Conservation (phyloP, 2,888 invertebrate genomes). For the Ochropleura plecta region DNA sequence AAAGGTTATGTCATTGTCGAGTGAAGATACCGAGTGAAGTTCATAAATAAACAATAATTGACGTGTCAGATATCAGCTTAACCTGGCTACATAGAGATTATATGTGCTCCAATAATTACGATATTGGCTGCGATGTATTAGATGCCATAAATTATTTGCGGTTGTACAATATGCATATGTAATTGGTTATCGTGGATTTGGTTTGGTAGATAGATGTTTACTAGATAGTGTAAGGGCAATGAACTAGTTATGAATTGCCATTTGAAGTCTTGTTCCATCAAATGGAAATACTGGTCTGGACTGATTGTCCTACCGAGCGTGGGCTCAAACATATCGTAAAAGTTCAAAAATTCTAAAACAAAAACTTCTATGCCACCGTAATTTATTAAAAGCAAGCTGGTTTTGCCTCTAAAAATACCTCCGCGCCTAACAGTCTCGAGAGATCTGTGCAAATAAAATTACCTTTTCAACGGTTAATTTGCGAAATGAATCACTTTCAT, state of each 20-base stretch:
- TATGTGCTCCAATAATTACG: slow-evolving; percentile 55
- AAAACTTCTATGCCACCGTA: slow-evolving; percentile 56
- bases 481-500: slow-evolving; percentile 81
- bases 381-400: slow-evolving; percentile 68
- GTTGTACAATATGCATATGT: slow-evolving; percentile 31
- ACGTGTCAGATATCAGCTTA: neutral
- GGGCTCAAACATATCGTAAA: too few species aligned
- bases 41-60: neutral
- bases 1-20: neutral
- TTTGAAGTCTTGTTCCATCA: neutral
- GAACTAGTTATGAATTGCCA: neutral
- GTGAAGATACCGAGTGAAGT: neutral
- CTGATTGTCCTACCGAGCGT: too few species aligned
- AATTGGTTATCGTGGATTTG: slow-evolving; percentile 18
- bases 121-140: slow-evolving; percentile 53
- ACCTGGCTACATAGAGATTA: slow-evolving; percentile 32
- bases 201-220: neutral
- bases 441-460: slow-evolving; percentile 72
- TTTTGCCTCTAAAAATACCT: slow-evolving; percentile 66
- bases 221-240: neutral
- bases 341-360: slow-evolving; percentile 11
- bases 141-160: slow-evolving; percentile 57
- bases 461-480: slow-evolving; percentile 81
- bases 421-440: slow-evolving; percentile 39
- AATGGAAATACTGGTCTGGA: too few species aligned